These are phyloP conservation scores for Pituophis catenifer DNA, from an alignment of 2,113 vertebrate species.

Conservation along the genomic window DNA sequence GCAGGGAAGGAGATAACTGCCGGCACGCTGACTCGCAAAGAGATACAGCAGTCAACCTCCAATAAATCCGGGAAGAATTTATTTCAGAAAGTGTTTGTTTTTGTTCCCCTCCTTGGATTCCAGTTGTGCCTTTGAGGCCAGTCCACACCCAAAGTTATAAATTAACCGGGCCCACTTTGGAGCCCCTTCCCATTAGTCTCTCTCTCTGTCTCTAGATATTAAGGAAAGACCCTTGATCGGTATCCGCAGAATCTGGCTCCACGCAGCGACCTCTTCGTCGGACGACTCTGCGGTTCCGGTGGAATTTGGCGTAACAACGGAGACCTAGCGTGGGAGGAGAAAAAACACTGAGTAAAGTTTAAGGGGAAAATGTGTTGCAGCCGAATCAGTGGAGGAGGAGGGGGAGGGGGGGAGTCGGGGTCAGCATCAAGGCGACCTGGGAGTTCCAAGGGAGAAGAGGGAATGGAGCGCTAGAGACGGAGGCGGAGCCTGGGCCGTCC, in stretches of 20 bases:
- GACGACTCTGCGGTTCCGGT: constrained; percentile 92
- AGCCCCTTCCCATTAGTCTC: not conserved
- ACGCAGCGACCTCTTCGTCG: constrained; percentile 92
- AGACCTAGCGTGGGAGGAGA: constrained; percentile 71
- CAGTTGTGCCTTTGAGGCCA: not conserved
- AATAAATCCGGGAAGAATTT: not conserved
- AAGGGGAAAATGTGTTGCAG: no score
- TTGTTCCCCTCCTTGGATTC: not conserved
- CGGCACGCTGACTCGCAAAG: not conserved
- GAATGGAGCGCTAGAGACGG: no score
- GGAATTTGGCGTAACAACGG: constrained; percentile 96
- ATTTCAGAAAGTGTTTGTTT: not conserved
- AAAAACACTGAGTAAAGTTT: no score
- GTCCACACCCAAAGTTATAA: constrained; percentile 19
- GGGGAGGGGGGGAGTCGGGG: no score
- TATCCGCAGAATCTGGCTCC: constrained; percentile 82
- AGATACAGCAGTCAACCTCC: not conserved
- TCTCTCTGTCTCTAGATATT: constrained; percentile 71
- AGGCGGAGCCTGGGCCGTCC: no score
- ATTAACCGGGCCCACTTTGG: constrained; percentile 18
- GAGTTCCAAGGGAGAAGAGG: no score
- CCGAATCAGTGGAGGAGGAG: no score
- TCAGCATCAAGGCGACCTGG: no score
- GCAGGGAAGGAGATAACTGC: rapidly evolving
- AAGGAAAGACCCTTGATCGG: constrained; percentile 92